Conservation (phyloP, 2,113 vertebrate species). For the Prinia subflava region DNA sequence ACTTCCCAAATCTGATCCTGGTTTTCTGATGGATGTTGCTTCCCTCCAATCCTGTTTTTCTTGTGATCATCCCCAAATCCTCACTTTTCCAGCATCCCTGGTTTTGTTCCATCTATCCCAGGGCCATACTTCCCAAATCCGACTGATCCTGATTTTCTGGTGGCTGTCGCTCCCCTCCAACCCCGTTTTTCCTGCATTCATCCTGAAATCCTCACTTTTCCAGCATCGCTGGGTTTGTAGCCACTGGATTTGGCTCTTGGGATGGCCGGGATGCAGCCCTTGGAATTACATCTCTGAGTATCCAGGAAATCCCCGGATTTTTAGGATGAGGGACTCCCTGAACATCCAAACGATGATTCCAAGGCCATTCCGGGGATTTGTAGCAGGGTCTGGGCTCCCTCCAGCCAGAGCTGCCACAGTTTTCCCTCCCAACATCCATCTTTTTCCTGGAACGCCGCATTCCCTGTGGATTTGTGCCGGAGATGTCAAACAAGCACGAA, state of each 20-base stretch:
- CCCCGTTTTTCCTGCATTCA: not conserved
- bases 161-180: not conserved
- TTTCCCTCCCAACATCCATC: not conserved
- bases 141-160: not conserved
- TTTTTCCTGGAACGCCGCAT: not conserved
- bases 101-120: not conserved
- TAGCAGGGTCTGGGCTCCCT: not conserved
- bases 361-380: not conserved
- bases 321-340: not conserved
- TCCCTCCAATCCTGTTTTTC: not conserved
- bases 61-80: rapidly evolving
- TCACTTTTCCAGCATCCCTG: not conserved
- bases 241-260: rapidly evolving
- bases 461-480: not conserved
- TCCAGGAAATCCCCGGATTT: not conserved
- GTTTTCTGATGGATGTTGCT: not conserved
- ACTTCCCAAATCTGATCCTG: not conserved
- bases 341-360: not conserved
- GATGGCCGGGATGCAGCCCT: rapidly evolving
- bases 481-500: not conserved
- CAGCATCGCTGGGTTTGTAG: not conserved
- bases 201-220: not conserved
- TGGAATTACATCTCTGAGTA: not conserved
- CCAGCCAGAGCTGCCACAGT: rapidly evolving
- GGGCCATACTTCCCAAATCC: not conserved